Base-by-base conservation (phyloP, 2,888 invertebrate species). In the Arenicola marina region DNA sequence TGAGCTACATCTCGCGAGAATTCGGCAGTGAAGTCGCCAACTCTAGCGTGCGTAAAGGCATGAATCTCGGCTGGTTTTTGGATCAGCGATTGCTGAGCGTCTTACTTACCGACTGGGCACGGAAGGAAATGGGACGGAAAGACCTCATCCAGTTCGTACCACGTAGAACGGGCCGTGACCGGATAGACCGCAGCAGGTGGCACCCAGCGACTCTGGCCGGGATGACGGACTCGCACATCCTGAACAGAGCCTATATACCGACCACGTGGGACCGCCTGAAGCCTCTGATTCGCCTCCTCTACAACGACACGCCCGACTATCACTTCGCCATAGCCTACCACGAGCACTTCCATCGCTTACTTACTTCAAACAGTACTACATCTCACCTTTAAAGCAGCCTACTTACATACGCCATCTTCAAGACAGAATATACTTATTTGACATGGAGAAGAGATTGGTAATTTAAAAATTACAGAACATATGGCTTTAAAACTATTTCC, bases 61-160 rank as follows among this genome's bases (percentile, higher is more conserved):
- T 11, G 15, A 53, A 53, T 24, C 15, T 31, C 24, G 53, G 53
- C 33, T 53, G 53, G 53, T 53, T 31, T 24, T 15, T 53, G 53
- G 53, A 53, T 32, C 53, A 53, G 53, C 28, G 53, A 32, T 31
- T 53, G 53, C 28, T 53, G 31, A 53, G 53, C 24, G 32, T 53
- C 11, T 32, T 28, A 4, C 4, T 53, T 11, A 11, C 7, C 4
- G 31, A 53, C 7, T 32, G 29, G 53, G 53, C n/a, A 7, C 26
- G 15, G 33, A 53, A 15, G 31, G 31, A 32, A 28, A 32, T 31
- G 11, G 24, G 24, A 29, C 4, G 11, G 31, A 29, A 32, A 32
- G n/a, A n/a, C n/a, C 29, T 11, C 7, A 24, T 53, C 31, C 29
- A 32, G 24, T 53, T 18, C 53, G 33, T 32, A 11, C 29, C 31